Evolutionary conservation across 1,140 invertebrate species (phyloP), one percentile per base, ranked within the genome.

Genomic region (Ericerus pela): DNA sequence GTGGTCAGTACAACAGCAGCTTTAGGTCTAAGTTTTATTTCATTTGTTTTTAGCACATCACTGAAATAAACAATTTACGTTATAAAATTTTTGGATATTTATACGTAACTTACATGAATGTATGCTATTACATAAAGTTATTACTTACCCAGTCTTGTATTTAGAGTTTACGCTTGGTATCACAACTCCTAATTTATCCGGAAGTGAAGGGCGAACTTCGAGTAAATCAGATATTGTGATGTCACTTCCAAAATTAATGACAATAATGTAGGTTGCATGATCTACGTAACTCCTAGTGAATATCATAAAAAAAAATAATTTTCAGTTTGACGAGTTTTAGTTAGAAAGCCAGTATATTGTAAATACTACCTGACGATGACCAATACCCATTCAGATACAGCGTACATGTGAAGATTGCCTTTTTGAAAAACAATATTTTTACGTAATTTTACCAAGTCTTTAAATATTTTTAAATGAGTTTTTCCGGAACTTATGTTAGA

Each of bases 171-270:
- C 26, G 20, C 55, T 56, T 14, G 38, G 29, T 16, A 51, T 14
- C 12, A 43, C 29, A 10, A 51, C 55, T 36, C 24, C 16, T 18
- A 56, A 30, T 20, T 18, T 22, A 51, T 22, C 22, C 8, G 58
- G 58, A 27, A 59, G 37, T 0, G 58, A 52, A 26, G 18, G 26
- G 20, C 58, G 27, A 28, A 18, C n/a, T 10, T 12, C 16, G 31
- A 33, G 20, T 18, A 59, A 38, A 26, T 60, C 37, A 12, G 38
- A 16, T 16, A 2, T 22, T 28, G 53, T 53, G 0, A 31, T 0
- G n/a, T 55, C 47, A 37, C 54, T 54, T n/a, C 59, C 59, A 6
- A 60, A 53, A 33, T 60, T 60, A 4, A 60, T 24, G n/a, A 57
- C 26, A 14, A 58, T 22, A 16, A 60, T 51, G 22, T 54, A 60